A percentile compares a stretch with the other conserved stretches of the same genome.
phyloP scores from a whole-genome alignment of 1,140 invertebrate species.

The Drosophila kikkawai region DNA sequence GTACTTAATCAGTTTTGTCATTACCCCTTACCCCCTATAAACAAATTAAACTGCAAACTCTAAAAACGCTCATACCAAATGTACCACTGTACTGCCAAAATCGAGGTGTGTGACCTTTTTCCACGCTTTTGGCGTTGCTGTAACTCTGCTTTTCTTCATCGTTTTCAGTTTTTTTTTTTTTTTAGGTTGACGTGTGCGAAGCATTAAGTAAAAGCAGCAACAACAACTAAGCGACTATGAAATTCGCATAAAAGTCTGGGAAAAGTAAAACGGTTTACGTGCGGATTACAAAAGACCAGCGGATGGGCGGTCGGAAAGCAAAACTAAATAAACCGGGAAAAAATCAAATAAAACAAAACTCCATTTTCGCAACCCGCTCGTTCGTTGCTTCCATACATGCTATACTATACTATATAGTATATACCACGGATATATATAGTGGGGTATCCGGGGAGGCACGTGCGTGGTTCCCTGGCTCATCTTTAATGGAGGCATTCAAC shows the following conservation, averaged over 20 bases:
- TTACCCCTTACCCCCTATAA: background rate
- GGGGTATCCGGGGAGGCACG: conserved; percentile 53
- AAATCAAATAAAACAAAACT: conserved; percentile 47
- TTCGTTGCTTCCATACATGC: conserved; percentile 1
- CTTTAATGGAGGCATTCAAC: conserved; percentile 28
- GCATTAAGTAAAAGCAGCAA: conserved; percentile 67
- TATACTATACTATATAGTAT: background rate
- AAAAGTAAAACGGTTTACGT: conserved; percentile 69
- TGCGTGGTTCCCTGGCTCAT: conserved; percentile 44
- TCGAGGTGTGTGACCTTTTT: conserved; percentile 77
- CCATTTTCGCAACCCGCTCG: conserved; percentile 44
- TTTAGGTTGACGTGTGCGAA: conserved; percentile 75
- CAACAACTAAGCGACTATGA: conserved; percentile 41
- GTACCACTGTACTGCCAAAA: conserved; percentile 9
- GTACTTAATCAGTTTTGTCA: background rate
- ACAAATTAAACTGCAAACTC: background rate
- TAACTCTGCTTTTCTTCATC: conserved; percentile 37
- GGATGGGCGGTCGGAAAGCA: conserved; percentile 31
- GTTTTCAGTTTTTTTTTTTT: conserved; percentile 29
- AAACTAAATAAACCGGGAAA: conserved; percentile 41
- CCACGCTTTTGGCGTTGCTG: conserved; percentile 19
- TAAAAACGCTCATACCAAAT: background rate
- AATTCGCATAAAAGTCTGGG: conserved; percentile 73
- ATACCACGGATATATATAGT: conserved; percentile 3
- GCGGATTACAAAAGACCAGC: conserved; percentile 60